Evolutionary conservation across 2,888 invertebrate genomes (phyloP), one percentile per base, ranked within the genome.

Genomic region (Strigamia crassipes): DNA sequence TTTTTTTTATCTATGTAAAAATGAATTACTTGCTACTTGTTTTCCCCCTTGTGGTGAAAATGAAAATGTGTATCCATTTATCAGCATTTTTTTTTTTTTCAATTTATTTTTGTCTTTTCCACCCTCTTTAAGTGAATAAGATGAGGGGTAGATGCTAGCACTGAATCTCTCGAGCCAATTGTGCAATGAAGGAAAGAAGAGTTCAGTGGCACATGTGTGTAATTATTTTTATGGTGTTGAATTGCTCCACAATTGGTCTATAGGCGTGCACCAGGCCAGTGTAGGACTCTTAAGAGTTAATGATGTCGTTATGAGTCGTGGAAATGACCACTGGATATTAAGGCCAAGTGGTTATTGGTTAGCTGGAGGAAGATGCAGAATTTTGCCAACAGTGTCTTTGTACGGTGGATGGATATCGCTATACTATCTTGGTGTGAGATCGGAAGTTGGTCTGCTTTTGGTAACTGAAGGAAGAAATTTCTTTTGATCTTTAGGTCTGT

Each of bases 251-350:
- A 73, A 73, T 73, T 73, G 73, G 73, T 73, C 73, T 73, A 73
- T 73, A 73, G 73, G 73, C 73, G 27, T 73, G 73, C 73, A 73
- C 10, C 13, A 31, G 31, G 27, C 73, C 13, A n/a, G 27, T 73
- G 73, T 73, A 73, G 31, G 73, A 73, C 31, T 31, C 73, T 73
- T 31, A 31, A 38, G 13, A 73, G 73, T 73, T 73, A 73, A 73
- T 73, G 73, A 73, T 73, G 73, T 31, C 73, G 73, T 73, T 73
- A 73, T 73, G 73, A 73, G 73, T 73, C 73, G 73, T 73, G 73
- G 73, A 73, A 73, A 73, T 73, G 73, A 73, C 73, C 73, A 73
- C 73, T 73, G 31, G 73, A 73, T 73, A 73, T 73, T 31, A 73
- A 73, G 73, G 73, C 73, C 73, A 73, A 73, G 73, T 73, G 73